Base-by-base conservation (phyloP, 2,797 vertebrate genomes). In the Myotis findleyi region DNA sequence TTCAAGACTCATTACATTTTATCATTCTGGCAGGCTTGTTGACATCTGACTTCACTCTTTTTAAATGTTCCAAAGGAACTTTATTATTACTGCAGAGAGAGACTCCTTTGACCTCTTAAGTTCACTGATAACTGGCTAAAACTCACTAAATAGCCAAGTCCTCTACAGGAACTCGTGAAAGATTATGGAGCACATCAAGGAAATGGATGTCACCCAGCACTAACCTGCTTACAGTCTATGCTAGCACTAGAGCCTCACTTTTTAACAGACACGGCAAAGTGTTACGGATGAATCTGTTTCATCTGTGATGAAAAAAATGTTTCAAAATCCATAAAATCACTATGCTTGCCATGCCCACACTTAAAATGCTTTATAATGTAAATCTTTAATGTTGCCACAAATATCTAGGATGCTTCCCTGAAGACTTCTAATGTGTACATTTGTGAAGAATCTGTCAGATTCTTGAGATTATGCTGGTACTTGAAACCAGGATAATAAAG, bases 241-340 rank as follows among this genome's bases (percentile, higher is more conserved):
- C 64, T 47, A 47, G 64, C 47, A 41, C 7, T 17, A 53, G 68
- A 94, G 36, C n/a, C 69, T 72, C 72, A 51, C 69, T 82, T 87
- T 91, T 90, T 72, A 82, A 90, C 64, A 91, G 89, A 69, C 59
- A 73, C 49, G 38, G 62, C 10, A 55, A 89, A 69, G 41, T 88
- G 71, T 21, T 59, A 85, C 7, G 87, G 87, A 97, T 64, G 57
- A 80, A 77, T 93, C 30, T n/a, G 30, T 95, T 89, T 94, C 51
- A 79, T 87, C 38, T 90, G 18, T 75, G 41, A 18, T 68, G 57
- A 93, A 80, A 95, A 96, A 95, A 80, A 96, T 57, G 68, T 38
- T 59, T 66, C 79, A 81, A 93, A 96, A 92, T 41, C 27, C 57
- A 89, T 95, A 97, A 94, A 96, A 94, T 75, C n/a, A 38, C 30